phyloP scores from a whole-genome alignment of 2,113 vertebrate species.

The Pseudopipra pipra region DNA sequence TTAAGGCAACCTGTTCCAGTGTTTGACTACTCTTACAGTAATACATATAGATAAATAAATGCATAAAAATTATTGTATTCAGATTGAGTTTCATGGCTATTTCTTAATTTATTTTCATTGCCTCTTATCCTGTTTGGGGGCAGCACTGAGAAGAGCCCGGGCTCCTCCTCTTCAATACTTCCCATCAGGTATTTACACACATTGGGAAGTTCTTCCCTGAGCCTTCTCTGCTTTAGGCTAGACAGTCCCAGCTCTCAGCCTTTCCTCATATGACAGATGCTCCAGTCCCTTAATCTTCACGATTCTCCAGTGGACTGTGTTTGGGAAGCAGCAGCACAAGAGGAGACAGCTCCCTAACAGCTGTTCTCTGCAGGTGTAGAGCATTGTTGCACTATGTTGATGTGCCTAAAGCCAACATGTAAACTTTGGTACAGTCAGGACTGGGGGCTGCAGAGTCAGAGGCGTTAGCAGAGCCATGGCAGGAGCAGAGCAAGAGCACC shows the following conservation, averaged over 20 bases:
- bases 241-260: neutral
- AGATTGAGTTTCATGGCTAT: neutral
- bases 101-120: neutral
- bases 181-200: neutral
- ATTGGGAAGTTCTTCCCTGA: neutral
- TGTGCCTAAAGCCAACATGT: rapidly evolving
- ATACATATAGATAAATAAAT: neutral
- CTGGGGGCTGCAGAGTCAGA: neutral
- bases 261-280: neutral
- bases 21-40: neutral
- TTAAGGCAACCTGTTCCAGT: neutral
- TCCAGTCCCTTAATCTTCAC: neutral
- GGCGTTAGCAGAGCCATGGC: rapidly evolving
- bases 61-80: neutral
- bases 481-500: neutral
- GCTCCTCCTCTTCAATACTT: neutral
- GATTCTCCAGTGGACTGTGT: neutral
- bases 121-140: neutral
- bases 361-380: neutral
- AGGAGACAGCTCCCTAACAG: rapidly evolving
- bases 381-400: neutral
- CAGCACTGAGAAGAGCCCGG: neutral
- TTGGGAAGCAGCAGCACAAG: neutral
- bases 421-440: neutral
- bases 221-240: neutral